Evolutionary conservation across 2,113 vertebrate species (phyloP).

Genomic region (Stercorarius parasiticus): DNA sequence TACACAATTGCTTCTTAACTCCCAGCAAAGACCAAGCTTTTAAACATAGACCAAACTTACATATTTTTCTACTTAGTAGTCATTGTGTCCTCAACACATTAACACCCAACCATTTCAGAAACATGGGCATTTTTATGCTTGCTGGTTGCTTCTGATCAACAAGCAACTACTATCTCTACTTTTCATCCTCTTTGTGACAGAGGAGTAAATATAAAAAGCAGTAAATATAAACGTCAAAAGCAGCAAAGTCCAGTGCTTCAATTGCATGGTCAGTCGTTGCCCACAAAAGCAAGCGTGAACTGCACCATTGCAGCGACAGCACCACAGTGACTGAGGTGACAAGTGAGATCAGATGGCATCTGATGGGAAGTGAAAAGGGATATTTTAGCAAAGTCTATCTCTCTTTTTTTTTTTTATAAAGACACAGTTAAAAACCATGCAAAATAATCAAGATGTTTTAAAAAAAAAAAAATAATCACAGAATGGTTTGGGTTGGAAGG

Average conservation of each 20-base stretch:
- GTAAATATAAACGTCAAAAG: not conserved
- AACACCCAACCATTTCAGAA: not conserved
- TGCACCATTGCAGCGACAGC: not conserved
- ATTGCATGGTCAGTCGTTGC: not conserved
- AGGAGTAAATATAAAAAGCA: not conserved
- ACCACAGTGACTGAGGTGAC: too few species aligned
- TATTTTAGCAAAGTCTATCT: not conserved
- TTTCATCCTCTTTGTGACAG: not conserved
- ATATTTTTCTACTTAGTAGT: not conserved
- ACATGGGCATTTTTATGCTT: not conserved
- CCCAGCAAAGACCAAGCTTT: accelerated
- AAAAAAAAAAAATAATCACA: not conserved
- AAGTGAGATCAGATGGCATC: not conserved
- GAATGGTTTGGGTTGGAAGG: too few species aligned
- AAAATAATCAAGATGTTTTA: not conserved
- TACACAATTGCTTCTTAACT: not conserved
- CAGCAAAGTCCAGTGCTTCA: not conserved
- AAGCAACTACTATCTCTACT: not conserved
- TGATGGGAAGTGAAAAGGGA: not conserved
- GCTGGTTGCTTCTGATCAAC: not conserved
- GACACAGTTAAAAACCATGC: not conserved
- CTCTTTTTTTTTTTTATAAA: not conserved
- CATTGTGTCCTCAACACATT: not conserved
- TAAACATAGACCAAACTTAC: not conserved
- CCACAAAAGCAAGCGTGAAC: not conserved